Base-by-base conservation (phyloP, 2,113 vertebrate species). In the Lucifuga dentata region DNA sequence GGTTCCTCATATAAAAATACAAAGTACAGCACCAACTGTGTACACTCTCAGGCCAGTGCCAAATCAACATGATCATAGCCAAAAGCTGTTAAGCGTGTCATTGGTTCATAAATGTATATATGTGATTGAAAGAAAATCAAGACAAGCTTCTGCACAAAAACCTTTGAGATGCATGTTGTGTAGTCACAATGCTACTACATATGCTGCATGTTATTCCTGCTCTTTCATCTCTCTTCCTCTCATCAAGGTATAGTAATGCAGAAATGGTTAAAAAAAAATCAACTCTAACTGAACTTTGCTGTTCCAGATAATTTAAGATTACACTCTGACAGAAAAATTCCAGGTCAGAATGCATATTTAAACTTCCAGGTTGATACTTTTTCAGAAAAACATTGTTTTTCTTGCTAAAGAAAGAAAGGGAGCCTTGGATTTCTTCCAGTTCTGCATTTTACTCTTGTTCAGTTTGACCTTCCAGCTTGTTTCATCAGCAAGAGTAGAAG, bases 21-120 rank as follows among this genome's bases (percentile, higher is more conserved):
- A 40, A 68, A 73, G 65, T 23, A 50, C 73, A 16, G 69, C 58
- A 68, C 83, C 81, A 72, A 83, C 80, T 57, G 81, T 15, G 76
- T 57, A 19, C 48, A 26, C 63, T 77, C 57, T 66, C 41, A 39
- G 66, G 63, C 76, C 51, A 24, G 53, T 57, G 79, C 85, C 83
- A 86, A 77, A 66, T 41, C 53, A 68, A 48, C 60, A 40, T 6
- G 26, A 46, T 65, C 24, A 0, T 32, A 76, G 84, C 81, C 83
- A 84, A 80, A 71, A 68, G 46, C 61, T 35, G 70, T 51, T 67
- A 67, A 66, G 73, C 64, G 11, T 59, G 68, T 50, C 48, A 58
- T 16, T n/a, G 19, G 49, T 69, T 50, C 24, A 48, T 41, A 61
- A 78, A 62, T 44, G 36, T 3, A 33, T 29, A 26, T 53, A 19